Evolutionary conservation across 2,888 invertebrate genomes (phyloP).

Genomic region (Auanema freiburgensis): DNA sequence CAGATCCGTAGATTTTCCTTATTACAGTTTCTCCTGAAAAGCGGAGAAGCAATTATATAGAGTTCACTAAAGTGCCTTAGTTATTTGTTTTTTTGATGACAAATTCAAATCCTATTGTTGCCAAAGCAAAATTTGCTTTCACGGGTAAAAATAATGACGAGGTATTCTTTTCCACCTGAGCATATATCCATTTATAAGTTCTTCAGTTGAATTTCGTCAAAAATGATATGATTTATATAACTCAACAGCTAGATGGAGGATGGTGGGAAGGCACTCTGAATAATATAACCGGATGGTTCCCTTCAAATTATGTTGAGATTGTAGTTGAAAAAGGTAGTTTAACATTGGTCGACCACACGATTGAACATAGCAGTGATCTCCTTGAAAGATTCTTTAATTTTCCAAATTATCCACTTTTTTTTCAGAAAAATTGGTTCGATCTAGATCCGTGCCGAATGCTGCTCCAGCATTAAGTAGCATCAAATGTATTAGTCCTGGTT

Average conservation of each 20-base stretch:
- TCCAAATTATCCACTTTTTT: constrained; percentile 1
- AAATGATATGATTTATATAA: constrained; percentile 92
- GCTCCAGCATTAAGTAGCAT: constrained; percentile 16
- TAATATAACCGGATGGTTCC: constrained; percentile 62
- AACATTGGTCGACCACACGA: neutral
- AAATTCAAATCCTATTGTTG: constrained; percentile 20
- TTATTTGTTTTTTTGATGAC: neutral
- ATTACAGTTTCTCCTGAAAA: neutral
- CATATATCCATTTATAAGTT: constrained; percentile 1
- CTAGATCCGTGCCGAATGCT: constrained; percentile 34
- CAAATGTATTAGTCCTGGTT: no score
- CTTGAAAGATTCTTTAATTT: neutral
- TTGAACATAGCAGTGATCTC: no score
- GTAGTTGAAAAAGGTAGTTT: constrained; percentile 39
- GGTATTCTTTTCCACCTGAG: constrained; percentile 68
- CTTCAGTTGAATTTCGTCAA: constrained; percentile 85
- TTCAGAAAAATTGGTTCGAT: constrained; percentile 34
- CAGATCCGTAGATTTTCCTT: neutral
- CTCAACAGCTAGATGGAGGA: constrained; percentile 84
- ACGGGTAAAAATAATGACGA: constrained; percentile 97
- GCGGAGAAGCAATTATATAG: neutral
- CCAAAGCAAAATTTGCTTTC: constrained; percentile 84
- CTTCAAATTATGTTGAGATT: constrained; percentile 44
- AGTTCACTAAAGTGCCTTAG: neutral
- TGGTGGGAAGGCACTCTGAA: constrained; percentile 98